Evolutionary conservation across 1,140 invertebrate genomes (phyloP).

Genomic region (Drosophila truncata): DNA sequence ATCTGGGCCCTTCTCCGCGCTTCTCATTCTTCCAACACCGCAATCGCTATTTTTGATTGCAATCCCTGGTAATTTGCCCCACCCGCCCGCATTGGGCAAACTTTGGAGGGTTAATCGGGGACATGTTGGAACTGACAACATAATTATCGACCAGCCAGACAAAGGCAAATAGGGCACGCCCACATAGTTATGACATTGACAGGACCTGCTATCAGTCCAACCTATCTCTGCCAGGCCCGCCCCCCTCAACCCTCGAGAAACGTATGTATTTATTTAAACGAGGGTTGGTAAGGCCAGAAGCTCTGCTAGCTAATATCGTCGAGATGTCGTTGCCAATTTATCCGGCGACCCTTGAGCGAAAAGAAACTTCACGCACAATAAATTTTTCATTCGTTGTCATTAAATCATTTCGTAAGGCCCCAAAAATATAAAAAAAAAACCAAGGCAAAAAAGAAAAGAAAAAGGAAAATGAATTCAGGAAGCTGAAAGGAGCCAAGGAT

Average conservation of each 20-base stretch:
- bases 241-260: background rate
- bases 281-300: slow-evolving; percentile 42
- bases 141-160: slow-evolving; percentile 68
- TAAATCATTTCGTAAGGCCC: slow-evolving; percentile 61
- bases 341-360: slow-evolving; percentile 53
- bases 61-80: slow-evolving; percentile 30
- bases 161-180: slow-evolving; percentile 58
- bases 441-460: slow-evolving; percentile 2
- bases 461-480: slow-evolving; percentile 15
- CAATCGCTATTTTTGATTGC: slow-evolving; percentile 13
- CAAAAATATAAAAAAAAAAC: slow-evolving; percentile 20
- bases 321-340: slow-evolving; percentile 70
- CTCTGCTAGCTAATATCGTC: slow-evolving; percentile 51
- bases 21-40: slow-evolving; percentile 5
- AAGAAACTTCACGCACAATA: slow-evolving; percentile 72
- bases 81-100: slow-evolving; percentile 37
- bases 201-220: slow-evolving; percentile 41
- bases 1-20: background rate
- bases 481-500: slow-evolving; percentile 52
- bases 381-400: slow-evolving; percentile 78
- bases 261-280: slow-evolving; percentile 17
- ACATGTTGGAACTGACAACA: slow-evolving; percentile 75
- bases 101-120: slow-evolving; percentile 41
- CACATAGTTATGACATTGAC: slow-evolving; percentile 80
- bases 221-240: slow-evolving; percentile 7